Evolutionary conservation across 2,113 vertebrate genomes (phyloP).

Genomic region (Apodemus sylvaticus): DNA sequence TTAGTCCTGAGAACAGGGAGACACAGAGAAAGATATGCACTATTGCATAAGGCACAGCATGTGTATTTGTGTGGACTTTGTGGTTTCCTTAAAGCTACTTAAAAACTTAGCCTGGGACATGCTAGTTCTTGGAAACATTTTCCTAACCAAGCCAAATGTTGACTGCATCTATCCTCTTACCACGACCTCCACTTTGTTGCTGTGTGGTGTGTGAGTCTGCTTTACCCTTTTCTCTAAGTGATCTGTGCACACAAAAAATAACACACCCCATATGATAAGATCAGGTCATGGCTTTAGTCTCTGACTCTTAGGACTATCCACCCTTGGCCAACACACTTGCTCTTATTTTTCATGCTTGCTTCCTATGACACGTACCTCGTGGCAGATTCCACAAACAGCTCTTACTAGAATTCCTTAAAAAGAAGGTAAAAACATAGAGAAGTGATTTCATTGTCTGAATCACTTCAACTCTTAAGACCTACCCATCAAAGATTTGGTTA

Average conservation of each 20-base stretch:
- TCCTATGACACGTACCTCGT: not conserved
- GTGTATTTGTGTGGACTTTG: not conserved
- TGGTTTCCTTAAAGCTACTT: not conserved
- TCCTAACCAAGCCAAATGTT: not conserved
- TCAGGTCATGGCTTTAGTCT: not conserved
- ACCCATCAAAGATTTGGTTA: conserved; percentile 11
- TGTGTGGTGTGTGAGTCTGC: not conserved
- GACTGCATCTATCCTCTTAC: not conserved
- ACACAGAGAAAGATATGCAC: not conserved
- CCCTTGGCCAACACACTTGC: not conserved
- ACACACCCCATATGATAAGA: not conserved
- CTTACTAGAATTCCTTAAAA: not conserved
- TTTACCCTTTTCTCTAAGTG: not conserved
- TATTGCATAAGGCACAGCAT: not conserved
- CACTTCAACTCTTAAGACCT: conserved; percentile 49
- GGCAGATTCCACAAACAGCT: not conserved
- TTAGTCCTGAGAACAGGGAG: not conserved
- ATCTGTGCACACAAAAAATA: not conserved
- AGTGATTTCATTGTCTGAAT: conserved; percentile 17
- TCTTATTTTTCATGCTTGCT: not conserved
- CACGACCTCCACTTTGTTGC: not conserved
- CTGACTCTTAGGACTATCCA: not conserved
- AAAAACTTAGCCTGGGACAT: not conserved
- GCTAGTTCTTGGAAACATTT: not conserved
- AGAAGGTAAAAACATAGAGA: not conserved